phyloP scores from a whole-genome alignment of 92 coral and sea anemone species.

The Umimayanthus chanpuru region DNA sequence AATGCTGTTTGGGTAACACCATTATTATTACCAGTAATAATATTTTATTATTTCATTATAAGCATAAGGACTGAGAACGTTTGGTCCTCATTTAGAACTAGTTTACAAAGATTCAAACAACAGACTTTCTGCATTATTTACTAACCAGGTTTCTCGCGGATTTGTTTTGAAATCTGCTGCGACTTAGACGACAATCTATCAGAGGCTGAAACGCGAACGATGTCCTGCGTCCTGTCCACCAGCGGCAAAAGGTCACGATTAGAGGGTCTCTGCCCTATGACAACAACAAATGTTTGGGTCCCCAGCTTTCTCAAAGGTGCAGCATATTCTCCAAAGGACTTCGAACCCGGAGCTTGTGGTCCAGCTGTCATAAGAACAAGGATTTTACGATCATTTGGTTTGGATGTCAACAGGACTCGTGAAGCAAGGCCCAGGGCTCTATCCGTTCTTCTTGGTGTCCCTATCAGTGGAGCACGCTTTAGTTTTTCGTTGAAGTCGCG shows the following conservation, averaged over 20 bases:
- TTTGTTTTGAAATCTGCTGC: not conserved
- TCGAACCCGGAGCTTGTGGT: constrained; percentile 56
- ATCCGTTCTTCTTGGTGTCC: constrained; percentile 61
- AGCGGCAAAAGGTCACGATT: constrained; percentile 14
- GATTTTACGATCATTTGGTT: constrained; percentile 54
- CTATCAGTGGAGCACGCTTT: constrained; percentile 53
- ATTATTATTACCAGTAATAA: no score
- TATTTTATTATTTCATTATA: no score
- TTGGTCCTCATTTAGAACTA: not conserved
- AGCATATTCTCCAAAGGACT: constrained; percentile 48
- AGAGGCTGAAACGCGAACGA: constrained; percentile 7
- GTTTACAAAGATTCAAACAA: not conserved
- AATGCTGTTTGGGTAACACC: no score
- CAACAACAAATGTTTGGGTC: constrained; percentile 62
- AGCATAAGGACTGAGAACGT: not conserved
- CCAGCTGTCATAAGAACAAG: constrained; percentile 67
- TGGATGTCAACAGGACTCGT: constrained; percentile 51
- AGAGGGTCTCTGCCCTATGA: constrained; percentile 52
- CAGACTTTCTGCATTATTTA: not conserved
- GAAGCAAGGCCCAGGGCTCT: constrained; percentile 62
- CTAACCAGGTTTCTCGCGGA: constrained; percentile 19
- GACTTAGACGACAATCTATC: constrained; percentile 12
- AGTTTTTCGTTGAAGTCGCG: constrained; percentile 50
- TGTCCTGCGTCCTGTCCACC: constrained; percentile 26
- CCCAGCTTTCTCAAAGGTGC: constrained; percentile 61